Percentiles rank a stretch among this genome's conserved stretches.
Conservation (phyloP, 2,888 invertebrate genomes). For the Cyclophora punctaria region DNA sequence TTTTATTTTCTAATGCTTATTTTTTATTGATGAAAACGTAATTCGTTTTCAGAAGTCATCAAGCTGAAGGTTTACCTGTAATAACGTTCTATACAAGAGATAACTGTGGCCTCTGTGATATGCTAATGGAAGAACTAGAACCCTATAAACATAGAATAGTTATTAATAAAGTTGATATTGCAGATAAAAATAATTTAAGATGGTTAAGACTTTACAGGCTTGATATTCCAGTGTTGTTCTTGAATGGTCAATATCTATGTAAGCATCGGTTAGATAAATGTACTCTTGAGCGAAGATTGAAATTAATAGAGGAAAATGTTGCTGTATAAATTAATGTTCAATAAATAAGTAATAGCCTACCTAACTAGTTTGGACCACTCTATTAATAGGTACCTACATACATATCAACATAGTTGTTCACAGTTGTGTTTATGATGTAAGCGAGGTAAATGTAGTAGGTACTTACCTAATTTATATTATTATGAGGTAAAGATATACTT, state of each 20-base stretch:
- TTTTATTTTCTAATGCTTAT: constrained; percentile 25
- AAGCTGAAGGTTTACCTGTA: constrained; percentile 66
- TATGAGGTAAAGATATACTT: no score
- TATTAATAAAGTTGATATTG: constrained; percentile 85
- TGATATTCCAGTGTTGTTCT: constrained; percentile 92
- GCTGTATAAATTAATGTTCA: no score
- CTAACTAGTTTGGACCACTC: no score
- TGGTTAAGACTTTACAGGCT: constrained; percentile 84
- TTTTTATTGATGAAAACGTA: constrained; percentile 8
- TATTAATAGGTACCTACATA: no score
- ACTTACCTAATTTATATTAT: no score
- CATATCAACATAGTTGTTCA: no score
- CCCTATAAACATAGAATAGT: constrained; percentile 76
- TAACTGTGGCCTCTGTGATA: constrained; percentile 88
- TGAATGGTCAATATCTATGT: constrained; percentile 87
- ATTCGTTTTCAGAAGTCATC: constrained; percentile 57
- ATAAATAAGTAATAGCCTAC: no score
- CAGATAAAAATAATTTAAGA: constrained; percentile 80
- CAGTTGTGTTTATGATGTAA: no score
- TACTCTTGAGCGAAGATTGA: constrained; percentile 70
- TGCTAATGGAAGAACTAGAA: constrained; percentile 79
- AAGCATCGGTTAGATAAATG: constrained; percentile 80
- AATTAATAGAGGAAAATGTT: constrained; percentile 36
- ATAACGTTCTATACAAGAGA: constrained; percentile 89
- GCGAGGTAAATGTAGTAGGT: no score